Evolutionary conservation across 2,888 invertebrate genomes (phyloP), one percentile per base, ranked within the genome.

Genomic region (Synanthedon myopaeformis): DNA sequence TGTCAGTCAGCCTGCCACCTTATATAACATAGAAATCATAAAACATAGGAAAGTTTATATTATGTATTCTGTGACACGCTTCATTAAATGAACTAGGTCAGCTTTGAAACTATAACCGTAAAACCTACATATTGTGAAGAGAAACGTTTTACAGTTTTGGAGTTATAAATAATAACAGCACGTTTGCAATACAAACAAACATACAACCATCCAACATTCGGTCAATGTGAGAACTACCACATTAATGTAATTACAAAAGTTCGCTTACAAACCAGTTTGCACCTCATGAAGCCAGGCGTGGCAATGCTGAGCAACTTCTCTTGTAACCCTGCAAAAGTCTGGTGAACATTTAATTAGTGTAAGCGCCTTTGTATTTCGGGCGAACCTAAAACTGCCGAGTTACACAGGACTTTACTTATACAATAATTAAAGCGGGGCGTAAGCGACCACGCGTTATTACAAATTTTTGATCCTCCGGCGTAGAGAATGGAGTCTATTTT

Each of bases 241-340:
- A 65, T 69, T 65, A 64, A 66, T 65, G 65, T 66, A 68, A 69
- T 76, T 72, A 70, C 61, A 63, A 69, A 73, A 74, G 65, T 76
- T 72, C 57, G 55, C 57, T 62, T 63, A 60, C 57, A 55, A 61
- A 61, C 65, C 58, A 62, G 64, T 72, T 67, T 61, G 61, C 65
- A 62, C 63, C 63, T 59, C 54, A 52, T 54, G 55, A 53, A 54
- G 51, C 55, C 52, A 41, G 49, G 55, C 52, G 45, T 49, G 51
- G 53, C 53, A 51, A 51, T 13, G n/a, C 51, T 14, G 14, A 52
- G 52, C 57, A 58, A 55, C 55, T 55, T 55, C 52, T 58, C 54
- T 53, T 55, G 54, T 58, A 56, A 57, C 53, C 57, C 56, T 49
- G 53, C 56, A 54, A 57, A 57, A 55, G 56, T 56, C 55, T 53